These are phyloP conservation scores for Daktulosphaira vitifoliae DNA, from an alignment of 1,140 invertebrate species.

Conservation along the genomic window DNA sequence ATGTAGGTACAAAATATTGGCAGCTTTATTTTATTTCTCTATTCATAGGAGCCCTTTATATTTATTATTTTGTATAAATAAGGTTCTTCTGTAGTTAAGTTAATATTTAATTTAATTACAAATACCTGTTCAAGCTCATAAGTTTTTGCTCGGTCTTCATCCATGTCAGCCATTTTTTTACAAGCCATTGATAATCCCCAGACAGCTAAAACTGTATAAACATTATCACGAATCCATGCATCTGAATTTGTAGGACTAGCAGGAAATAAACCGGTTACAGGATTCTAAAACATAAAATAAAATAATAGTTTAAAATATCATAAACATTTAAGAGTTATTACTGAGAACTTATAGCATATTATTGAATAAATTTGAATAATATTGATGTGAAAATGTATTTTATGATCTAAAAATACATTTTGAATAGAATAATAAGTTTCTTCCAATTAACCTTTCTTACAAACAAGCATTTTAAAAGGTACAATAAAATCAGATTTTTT, in stretches of 20 bases:
- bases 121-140: constrained; percentile 88
- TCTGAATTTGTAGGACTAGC: constrained; percentile 77
- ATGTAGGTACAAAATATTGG: too few species aligned
- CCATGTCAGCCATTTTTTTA: constrained; percentile 96
- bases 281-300: constrained; percentile 54
- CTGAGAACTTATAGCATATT: not conserved
- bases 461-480: too few species aligned
- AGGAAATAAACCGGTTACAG: constrained; percentile 86
- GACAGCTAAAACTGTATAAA: constrained; percentile 92
- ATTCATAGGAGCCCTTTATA: too few species aligned
- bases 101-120: too few species aligned
- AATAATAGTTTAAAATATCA: not conserved
- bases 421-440: too few species aligned
- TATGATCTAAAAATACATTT: not conserved
- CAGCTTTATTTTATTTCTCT: too few species aligned
- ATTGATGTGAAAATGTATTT: not conserved
- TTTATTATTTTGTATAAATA: too few species aligned
- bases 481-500: too few species aligned
- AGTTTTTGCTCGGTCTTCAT: constrained; percentile 95
- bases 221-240: constrained; percentile 97
- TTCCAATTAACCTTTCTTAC: too few species aligned
- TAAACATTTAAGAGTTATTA: not conserved
- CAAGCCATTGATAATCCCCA: constrained; percentile 98
- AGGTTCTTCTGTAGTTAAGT: too few species aligned
- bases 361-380: not conserved